Evolutionary conservation across 2,113 vertebrate species (phyloP).

Genomic region (Microtus ochrogaster): DNA sequence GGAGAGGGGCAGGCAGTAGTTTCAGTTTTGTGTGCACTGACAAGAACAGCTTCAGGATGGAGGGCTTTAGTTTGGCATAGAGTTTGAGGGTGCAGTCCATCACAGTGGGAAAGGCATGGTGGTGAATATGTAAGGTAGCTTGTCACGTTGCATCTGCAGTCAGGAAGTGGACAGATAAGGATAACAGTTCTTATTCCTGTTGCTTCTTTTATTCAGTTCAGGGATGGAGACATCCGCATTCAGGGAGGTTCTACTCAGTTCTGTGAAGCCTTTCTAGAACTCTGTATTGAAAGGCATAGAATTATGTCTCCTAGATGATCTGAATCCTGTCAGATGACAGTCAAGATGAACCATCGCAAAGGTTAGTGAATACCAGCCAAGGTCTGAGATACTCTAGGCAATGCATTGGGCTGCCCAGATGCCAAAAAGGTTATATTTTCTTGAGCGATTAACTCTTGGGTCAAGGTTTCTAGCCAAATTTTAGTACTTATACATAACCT

Average conservation of each 20-base stretch:
- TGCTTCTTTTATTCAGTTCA: background rate
- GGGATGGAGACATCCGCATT: background rate
- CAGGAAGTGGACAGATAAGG: background rate
- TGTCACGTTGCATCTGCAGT: background rate
- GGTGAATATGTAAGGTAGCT: too few species aligned
- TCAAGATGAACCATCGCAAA: background rate
- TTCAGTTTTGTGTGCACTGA: background rate
- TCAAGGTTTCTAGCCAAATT: background rate
- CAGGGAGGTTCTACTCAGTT: background rate
- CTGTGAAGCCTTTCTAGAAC: background rate
- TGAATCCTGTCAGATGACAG: background rate
- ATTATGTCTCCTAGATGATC: background rate
- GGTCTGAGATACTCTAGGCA: background rate
- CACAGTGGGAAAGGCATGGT: background rate
- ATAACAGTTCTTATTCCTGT: rapidly evolving
- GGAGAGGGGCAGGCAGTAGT: too few species aligned
- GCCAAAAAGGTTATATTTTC: background rate
- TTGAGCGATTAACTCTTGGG: background rate
- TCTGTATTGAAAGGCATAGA: too few species aligned
- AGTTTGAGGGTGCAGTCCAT: background rate
- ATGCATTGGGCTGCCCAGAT: background rate
- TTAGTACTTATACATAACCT: background rate
- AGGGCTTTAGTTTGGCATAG: background rate
- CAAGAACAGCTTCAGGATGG: too few species aligned
- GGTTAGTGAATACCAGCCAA: background rate